Evolutionary conservation across 2,797 vertebrate species (phyloP).

Genomic region (Sarcophilus harrisii): DNA sequence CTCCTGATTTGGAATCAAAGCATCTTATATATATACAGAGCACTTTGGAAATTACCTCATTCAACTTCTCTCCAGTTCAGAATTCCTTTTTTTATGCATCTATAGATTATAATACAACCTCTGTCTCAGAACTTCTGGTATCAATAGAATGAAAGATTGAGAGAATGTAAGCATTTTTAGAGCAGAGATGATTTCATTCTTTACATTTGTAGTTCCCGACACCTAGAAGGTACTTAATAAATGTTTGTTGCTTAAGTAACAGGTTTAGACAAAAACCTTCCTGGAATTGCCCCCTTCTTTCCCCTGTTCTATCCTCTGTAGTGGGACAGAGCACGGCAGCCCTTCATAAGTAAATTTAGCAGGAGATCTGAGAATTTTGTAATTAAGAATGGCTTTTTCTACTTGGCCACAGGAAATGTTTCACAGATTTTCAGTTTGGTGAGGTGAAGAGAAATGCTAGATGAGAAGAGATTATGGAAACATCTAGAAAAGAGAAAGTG

Average conservation of each 20-base stretch:
- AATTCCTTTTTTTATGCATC: background rate
- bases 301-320: constrained; percentile 4
- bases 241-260: background rate
- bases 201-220: background rate
- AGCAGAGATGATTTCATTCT: background rate
- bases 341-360: constrained; percentile 23
- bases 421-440: constrained; percentile 40
- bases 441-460: constrained; percentile 16
- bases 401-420: background rate
- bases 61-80: background rate
- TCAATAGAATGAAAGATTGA: background rate
- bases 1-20: background rate
- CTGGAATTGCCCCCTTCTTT: background rate
- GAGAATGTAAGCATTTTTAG: background rate
- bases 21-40: background rate
- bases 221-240: background rate
- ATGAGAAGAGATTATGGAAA: background rate
- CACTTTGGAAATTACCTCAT: background rate
- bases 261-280: background rate
- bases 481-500: background rate
- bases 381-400: background rate
- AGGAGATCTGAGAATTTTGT: constrained; percentile 19
- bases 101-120: background rate
- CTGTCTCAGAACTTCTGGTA: background rate
- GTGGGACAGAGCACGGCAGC: background rate